Percentiles rank a stretch among this genome's conserved stretches.
These are phyloP conservation scores for Lanistes nyassanus DNA, from an alignment of 1,140 invertebrate genomes.

Conservation along the genomic window DNA sequence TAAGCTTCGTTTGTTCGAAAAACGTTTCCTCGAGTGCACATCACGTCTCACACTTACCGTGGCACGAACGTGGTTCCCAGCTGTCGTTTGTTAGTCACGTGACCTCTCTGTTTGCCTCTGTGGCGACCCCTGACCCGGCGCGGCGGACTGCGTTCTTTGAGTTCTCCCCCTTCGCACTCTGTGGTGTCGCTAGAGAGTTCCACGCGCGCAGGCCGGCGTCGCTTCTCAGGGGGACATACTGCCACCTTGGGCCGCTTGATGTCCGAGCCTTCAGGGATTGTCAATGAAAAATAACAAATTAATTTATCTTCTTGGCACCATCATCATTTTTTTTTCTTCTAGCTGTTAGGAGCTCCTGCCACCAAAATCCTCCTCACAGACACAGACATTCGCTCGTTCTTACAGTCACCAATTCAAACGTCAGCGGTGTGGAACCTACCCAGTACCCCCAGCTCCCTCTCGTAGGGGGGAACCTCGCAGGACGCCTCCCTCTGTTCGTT, in stretches of 20 bases:
- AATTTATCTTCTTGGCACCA: too few relatives aligned
- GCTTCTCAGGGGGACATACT: conserved; percentile 29
- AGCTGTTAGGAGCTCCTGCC: too few relatives aligned
- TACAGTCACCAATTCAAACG: neutral
- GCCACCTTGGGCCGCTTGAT: too few relatives aligned
- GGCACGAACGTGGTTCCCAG: conserved; percentile 45
- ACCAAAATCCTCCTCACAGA: too few relatives aligned
- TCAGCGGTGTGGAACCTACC: neutral
- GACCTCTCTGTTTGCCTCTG: conserved; percentile 50
- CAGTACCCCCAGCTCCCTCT: conserved; percentile 25
- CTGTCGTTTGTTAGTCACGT: conserved; percentile 41
- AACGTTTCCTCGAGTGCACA: too few relatives aligned
- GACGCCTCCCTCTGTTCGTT: conserved; percentile 67
- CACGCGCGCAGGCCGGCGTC: conserved; percentile 32
- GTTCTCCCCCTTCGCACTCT: conserved; percentile 41
- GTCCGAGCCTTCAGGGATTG: too few relatives aligned
- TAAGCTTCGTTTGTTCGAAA: too few relatives aligned
- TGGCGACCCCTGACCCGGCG: conserved; percentile 44
- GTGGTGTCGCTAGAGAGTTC: conserved; percentile 53
- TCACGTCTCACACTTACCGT: conserved; percentile 25
- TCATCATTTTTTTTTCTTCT: too few relatives aligned
- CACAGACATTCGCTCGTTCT: neutral
- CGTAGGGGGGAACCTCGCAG: conserved; percentile 62
- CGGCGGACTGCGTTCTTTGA: conserved; percentile 35
- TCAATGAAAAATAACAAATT: too few relatives aligned